A percentile compares a stretch with the other conserved stretches of the same genome.
Conservation (phyloP, 1,140 invertebrate species). For the Frieseomelitta varia region DNA sequence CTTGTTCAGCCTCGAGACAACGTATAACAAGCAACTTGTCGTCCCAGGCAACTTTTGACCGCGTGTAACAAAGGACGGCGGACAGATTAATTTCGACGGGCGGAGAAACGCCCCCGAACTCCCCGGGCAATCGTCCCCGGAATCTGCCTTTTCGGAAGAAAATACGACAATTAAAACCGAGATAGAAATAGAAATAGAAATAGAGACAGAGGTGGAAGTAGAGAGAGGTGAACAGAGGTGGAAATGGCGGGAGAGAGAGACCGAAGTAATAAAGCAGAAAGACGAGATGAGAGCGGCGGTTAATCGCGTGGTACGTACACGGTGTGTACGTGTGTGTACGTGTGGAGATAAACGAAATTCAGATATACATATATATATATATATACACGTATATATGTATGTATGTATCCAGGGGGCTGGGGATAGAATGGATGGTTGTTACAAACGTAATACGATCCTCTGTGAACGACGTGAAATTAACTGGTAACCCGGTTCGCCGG, state of each 20-base stretch:
- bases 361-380: neutral
- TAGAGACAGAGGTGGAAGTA: neutral
- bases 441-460: constrained; percentile 22
- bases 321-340: too few relatives aligned
- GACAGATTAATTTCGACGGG: neutral
- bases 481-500: constrained; percentile 2
- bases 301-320: constrained; percentile 3
- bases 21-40: too few relatives aligned
- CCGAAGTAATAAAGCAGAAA: neutral
- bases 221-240: neutral
- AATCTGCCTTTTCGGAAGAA: neutral
- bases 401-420: too few relatives aligned
- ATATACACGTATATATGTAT: too few relatives aligned
- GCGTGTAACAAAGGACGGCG: too few relatives aligned
- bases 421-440: constrained; percentile 6
- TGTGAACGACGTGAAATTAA: constrained; percentile 24
- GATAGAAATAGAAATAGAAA: too few relatives aligned
- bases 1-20: too few relatives aligned
- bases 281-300: constrained; percentile 5
- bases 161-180: constrained; percentile 3
- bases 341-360: constrained; percentile 18
- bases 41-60: too few relatives aligned
- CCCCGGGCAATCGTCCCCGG: too few relatives aligned
- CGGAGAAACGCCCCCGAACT: neutral
- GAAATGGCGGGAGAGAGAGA: too few relatives aligned